Base-by-base conservation (phyloP, 2,797 vertebrate species). In the Xenopus petersii region DNA sequence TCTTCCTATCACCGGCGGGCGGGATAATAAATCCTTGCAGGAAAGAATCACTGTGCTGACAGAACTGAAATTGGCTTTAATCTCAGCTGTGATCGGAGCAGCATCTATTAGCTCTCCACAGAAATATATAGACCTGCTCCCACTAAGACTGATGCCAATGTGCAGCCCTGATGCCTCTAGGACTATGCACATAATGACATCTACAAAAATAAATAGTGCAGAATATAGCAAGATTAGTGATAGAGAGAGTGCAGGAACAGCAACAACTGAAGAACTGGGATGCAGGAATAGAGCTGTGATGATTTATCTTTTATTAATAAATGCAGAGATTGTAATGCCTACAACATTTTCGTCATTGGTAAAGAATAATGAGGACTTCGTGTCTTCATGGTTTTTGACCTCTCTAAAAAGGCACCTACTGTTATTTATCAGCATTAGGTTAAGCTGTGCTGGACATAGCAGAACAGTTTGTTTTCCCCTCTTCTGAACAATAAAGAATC, bases 21-120 rank as follows among this genome's bases (percentile, higher is more conserved):
- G 12, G 69, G 66, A 68, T 69, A 64, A 78, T 78, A 78, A 77
- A 78, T 78, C 65, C 66, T 73, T 10, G 51, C 30, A 68, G 71
- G 71, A 73, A 26, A 56, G 63, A 59, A 64, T 73, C 65, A 71
- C 71, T 64, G n/a, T 59, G 47, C 51, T 73, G 75, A 78, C 75
- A 78, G 71, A 16, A 64, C 54, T 64, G 55, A 73, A 73, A 78
- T 78, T 78, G 75, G 70, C 62, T 78, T 36, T 73, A 78, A 78
- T 73, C 75, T 78, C 59, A 73, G 75, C 70, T 78, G 75, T 73
- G 75, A 78, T 78, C 75, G 65, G 26, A 69, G 65, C 65, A 68
- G 71, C 33, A 60, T 59, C 70, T 64, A 73, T 78, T 73, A 78
- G 51, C 36, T 36, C 16, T 49, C 21, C 21, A 47, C 63, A 36